Evolutionary conservation across 1,140 invertebrate species (phyloP).

Genomic region (Cydia amplana): DNA sequence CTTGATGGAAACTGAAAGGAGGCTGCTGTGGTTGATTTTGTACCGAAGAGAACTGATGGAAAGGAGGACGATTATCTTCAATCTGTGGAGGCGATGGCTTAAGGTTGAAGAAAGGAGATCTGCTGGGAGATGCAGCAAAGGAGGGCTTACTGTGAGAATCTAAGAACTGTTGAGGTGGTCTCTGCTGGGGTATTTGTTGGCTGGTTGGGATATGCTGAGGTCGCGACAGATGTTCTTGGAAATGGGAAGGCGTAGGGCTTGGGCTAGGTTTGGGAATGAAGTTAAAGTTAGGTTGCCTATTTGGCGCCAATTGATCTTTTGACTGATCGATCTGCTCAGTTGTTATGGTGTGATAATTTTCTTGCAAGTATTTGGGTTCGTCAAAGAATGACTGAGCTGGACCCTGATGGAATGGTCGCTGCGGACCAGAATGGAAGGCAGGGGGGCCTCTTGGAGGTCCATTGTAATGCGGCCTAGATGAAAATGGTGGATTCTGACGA

Average conservation of each 20-base stretch:
- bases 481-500: slow-evolving; percentile 59
- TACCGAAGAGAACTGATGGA: slow-evolving; percentile 60
- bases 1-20: slow-evolving; percentile 74
- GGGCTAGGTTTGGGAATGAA: slow-evolving; percentile 56
- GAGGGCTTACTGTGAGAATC: slow-evolving; percentile 66
- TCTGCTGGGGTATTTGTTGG: slow-evolving; percentile 66
- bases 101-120: slow-evolving; percentile 72
- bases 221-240: slow-evolving; percentile 58
- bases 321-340: slow-evolving; percentile 73
- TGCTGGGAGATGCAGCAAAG: slow-evolving; percentile 52
- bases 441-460: slow-evolving; percentile 52
- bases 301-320: slow-evolving; percentile 64
- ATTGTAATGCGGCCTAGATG: slow-evolving; percentile 58
- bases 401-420: slow-evolving; percentile 70
- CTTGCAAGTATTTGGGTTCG: slow-evolving; percentile 78
- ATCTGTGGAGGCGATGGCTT: slow-evolving; percentile 76
- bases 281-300: slow-evolving; percentile 62
- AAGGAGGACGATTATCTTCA: slow-evolving; percentile 69
- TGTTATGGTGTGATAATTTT: slow-evolving; percentile 79
- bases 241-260: slow-evolving; percentile 56
- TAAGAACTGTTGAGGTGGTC: slow-evolving; percentile 59
- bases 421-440: slow-evolving; percentile 68
- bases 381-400: slow-evolving; percentile 70
- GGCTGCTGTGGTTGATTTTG: slow-evolving; percentile 62
- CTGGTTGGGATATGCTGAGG: slow-evolving; percentile 64